Conservation (phyloP, 1,140 invertebrate genomes). For the Neodiprion lecontei region DNA sequence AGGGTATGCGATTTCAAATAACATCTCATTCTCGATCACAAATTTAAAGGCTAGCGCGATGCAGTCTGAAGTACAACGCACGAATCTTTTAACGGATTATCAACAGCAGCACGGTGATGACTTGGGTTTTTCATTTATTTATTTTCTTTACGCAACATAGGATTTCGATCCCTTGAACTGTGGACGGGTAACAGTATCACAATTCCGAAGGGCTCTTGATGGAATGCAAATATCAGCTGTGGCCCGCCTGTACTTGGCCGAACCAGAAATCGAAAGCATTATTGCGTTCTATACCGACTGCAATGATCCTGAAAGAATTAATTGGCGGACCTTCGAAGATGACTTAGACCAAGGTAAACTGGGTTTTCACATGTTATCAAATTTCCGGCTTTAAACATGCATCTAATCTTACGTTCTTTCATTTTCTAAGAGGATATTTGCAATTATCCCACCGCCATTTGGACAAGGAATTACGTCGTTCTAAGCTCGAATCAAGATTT, state of each 20-base stretch:
- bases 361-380: no score
- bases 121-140: not conserved
- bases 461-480: no score
- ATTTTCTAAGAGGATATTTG: not conserved
- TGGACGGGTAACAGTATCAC: constrained; percentile 68
- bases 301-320: constrained; percentile 67
- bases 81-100: no score
- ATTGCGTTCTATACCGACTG: constrained; percentile 70
- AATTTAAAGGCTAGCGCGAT: constrained; percentile 8
- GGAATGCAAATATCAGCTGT: constrained; percentile 66
- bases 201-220: constrained; percentile 71
- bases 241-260: constrained; percentile 60
- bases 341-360: constrained; percentile 70
- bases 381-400: no score
- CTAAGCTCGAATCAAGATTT: no score
- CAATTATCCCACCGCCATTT: no score
- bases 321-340: constrained; percentile 75
- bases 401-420: not conserved
- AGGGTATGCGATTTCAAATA: constrained; percentile 50
- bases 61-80: not conserved
- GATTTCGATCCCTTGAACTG: constrained; percentile 69
- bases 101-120: no score
- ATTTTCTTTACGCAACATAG: constrained; percentile 44
- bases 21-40: constrained; percentile 17
- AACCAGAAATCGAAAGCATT: constrained; percentile 66